Conservation (phyloP, 2,113 vertebrate species). For the Tragulus kanchil region DNA sequence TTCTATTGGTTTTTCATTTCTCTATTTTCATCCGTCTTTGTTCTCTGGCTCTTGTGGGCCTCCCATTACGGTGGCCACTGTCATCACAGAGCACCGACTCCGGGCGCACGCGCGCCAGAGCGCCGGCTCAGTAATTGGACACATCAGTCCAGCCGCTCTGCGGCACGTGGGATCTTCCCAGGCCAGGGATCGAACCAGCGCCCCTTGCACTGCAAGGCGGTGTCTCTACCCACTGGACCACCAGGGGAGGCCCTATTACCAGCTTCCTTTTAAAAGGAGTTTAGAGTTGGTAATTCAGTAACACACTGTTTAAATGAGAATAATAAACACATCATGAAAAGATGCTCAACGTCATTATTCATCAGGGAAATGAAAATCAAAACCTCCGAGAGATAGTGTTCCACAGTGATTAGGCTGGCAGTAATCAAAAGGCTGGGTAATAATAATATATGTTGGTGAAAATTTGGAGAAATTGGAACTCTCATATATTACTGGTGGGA, state of each 20-base stretch:
- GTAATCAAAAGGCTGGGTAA: background rate
- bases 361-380: conserved; percentile 35
- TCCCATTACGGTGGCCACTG: too few relatives aligned
- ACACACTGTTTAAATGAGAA: background rate
- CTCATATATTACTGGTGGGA: background rate
- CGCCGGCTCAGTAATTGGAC: too few relatives aligned
- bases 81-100: too few relatives aligned
- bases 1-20: too few relatives aligned
- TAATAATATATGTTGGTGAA: background rate
- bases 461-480: background rate
- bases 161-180: too few relatives aligned
- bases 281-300: background rate
- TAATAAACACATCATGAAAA: background rate
- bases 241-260: background rate
- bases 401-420: background rate
- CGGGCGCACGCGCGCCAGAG: too few relatives aligned
- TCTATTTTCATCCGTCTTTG: too few relatives aligned
- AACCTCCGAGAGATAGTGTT: background rate
- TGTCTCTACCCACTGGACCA: too few relatives aligned
- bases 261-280: conserved; percentile 24
- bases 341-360: background rate
- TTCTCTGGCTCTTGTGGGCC: too few relatives aligned
- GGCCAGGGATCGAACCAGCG: too few relatives aligned
- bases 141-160: too few relatives aligned
- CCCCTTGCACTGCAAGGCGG: too few relatives aligned